These are phyloP conservation scores for Actinostola sp. DNA, from an alignment of 92 coral and sea anemone genomes.

Conservation along the genomic window DNA sequence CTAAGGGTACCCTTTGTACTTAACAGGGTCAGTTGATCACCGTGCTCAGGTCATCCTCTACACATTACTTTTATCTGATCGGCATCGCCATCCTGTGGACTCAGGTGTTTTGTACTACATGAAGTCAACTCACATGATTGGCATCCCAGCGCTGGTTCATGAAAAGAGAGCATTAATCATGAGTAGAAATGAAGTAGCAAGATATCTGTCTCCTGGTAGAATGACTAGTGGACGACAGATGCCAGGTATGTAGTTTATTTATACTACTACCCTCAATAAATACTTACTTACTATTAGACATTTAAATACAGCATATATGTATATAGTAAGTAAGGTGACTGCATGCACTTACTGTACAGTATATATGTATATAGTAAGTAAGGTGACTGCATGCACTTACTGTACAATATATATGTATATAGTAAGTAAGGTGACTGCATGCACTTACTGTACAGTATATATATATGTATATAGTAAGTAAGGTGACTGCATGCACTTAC, in stretches of 20 bases:
- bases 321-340: too few species aligned
- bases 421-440: too few species aligned
- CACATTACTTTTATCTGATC: conserved; percentile 87
- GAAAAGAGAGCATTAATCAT: conserved; percentile 92
- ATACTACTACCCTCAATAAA: too few species aligned
- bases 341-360: too few species aligned
- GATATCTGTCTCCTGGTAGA: conserved; percentile 80
- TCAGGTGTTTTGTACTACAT: conserved; percentile 86
- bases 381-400: too few species aligned
- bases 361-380: too few species aligned
- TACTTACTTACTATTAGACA: too few species aligned
- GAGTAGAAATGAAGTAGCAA: conserved; percentile 93
- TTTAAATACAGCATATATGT: too few species aligned
- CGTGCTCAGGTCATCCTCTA: conserved; percentile 97
- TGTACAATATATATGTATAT: too few species aligned
- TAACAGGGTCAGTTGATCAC: conserved; percentile 91
- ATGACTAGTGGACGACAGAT: conserved; percentile 75
- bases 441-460: too few species aligned
- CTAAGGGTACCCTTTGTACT: neutral
- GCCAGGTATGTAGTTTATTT: conserved; percentile 78
- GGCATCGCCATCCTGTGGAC: conserved; percentile 71
- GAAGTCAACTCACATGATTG: conserved; percentile 86
- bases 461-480: too few species aligned
- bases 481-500: too few species aligned
- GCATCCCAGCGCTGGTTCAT: conserved; percentile 86